Percentiles rank a stretch among this genome's conserved stretches.
Conservation (phyloP, 1,140 invertebrate genomes). For the Eciton burchellii region DNA sequence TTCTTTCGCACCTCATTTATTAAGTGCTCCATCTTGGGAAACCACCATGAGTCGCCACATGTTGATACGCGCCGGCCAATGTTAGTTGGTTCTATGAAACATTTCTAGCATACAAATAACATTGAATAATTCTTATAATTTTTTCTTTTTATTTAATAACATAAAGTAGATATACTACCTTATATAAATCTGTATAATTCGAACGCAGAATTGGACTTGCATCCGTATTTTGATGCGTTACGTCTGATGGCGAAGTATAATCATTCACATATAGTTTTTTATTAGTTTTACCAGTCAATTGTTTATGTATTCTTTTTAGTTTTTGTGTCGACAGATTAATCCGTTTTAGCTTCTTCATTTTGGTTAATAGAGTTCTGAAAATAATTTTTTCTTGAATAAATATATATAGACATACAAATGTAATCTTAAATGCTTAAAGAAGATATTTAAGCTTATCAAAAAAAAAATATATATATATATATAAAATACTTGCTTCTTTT, state of each 20-base stretch:
- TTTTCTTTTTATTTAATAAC: conserved; percentile 13
- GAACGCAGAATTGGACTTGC: conserved; percentile 32
- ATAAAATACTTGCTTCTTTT: conserved; percentile 79
- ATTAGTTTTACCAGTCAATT: conserved; percentile 35
- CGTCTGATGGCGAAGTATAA: conserved; percentile 40
- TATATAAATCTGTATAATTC: conserved; percentile 32
- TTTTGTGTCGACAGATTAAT: conserved; percentile 70
- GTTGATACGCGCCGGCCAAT: conserved; percentile 40
- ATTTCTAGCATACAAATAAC: conserved; percentile 67
- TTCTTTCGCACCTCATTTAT: conserved; percentile 69
- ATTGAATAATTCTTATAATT: neutral
- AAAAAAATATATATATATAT: no score
- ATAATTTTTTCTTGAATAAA: conserved; percentile 53
- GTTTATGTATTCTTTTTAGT: conserved; percentile 70
- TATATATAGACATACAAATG: conserved; percentile 1
- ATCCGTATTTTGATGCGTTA: conserved; percentile 22
- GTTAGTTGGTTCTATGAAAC: conserved; percentile 34
- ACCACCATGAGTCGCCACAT: conserved; percentile 69
- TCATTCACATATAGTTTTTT: conserved; percentile 57
- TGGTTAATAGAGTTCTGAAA: conserved; percentile 71
- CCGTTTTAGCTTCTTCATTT: conserved; percentile 68
- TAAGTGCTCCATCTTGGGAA: conserved; percentile 74
- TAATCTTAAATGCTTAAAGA: neutral
- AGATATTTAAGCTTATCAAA: conserved; percentile 13
- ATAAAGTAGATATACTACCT: conserved; percentile 28